A percentile compares a stretch with the other conserved stretches of the same genome.
These are phyloP conservation scores for Conops quadrifasciatus DNA, from an alignment of 2,888 invertebrate genomes.

Conservation along the genomic window DNA sequence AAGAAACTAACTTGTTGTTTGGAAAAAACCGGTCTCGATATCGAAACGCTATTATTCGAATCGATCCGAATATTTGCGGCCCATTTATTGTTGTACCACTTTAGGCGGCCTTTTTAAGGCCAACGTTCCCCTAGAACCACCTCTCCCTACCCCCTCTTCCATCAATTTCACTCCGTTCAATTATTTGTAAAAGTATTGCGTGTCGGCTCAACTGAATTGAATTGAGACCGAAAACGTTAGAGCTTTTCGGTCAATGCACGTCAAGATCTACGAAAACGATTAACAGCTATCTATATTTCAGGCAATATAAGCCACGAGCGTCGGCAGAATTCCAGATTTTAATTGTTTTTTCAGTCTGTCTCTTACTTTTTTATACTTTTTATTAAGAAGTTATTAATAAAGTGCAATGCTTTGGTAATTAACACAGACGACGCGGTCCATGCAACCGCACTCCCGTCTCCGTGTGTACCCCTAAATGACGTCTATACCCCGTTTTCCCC, in stretches of 20 bases:
- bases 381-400: slow-evolving; percentile 10
- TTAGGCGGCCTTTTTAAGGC: not conserved
- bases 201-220: slow-evolving; percentile 17
- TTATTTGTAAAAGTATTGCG: slow-evolving; percentile 13
- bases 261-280: slow-evolving; percentile 31
- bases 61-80: too few relatives aligned
- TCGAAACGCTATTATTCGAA: too few relatives aligned
- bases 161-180: not conserved
- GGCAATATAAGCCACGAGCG: not conserved
- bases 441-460: not conserved
- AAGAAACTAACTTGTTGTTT: too few relatives aligned
- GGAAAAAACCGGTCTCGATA: too few relatives aligned
- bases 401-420: slow-evolving; percentile 37
- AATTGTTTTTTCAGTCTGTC: slow-evolving; percentile 12
- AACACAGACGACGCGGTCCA: slow-evolving; percentile 26
- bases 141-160: too few relatives aligned
- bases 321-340: not conserved
- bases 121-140: too few relatives aligned
- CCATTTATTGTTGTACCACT: too few relatives aligned
- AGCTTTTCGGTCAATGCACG: slow-evolving; percentile 41
- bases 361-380: not conserved
- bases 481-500: too few relatives aligned
- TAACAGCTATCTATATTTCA: not conserved
- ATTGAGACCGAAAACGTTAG: slow-evolving; percentile 18
- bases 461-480: too few relatives aligned